Base-by-base conservation (phyloP, 2,797 vertebrate genomes). In the Otus scops region DNA sequence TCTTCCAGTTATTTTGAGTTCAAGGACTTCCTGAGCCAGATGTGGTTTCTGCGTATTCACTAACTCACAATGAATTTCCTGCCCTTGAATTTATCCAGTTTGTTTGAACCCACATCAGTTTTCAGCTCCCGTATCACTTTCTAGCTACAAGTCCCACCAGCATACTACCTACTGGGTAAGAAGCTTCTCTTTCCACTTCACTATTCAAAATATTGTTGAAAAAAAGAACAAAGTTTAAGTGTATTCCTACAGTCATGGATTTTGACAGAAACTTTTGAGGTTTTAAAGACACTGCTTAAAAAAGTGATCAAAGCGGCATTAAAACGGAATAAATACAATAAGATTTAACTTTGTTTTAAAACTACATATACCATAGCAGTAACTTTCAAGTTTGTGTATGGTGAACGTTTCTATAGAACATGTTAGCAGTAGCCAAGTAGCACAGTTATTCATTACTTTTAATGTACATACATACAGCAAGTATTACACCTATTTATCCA, bases 11-110 rank as follows among this genome's bases (percentile, higher is more conserved):
- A 94, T 69, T 92, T 30, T 54, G 47, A 89, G 80, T 76, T 94
- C 74, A 95, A 95, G 70, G 83, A 92, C 86, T 94, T 92, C 83
- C 85, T 81, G 69, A 94, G 74, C 56, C 88, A 91, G 50, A 68
- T 86, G 60, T 34, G 23, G 47, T 65, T 93, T 92, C 54, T 91
- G 12, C 43, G 51, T 78, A 88, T 87, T 94, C 80, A 79, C 59
- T 41, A 90, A 84, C 9, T 88, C 56, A 88, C 75, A 88, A 71
- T 89, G 28, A 91, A 74, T 88, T 95, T 91, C 89, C 93, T 91
- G 75, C 47, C 39, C 48, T 20, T 34, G 20, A 94, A 43, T 82
- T 94, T 73, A 57, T 47, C 59, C 28, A 57, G 54, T 86, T 79
- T 73, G 32, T 71, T 83, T 75, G 79, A 90, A 82, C 12, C 34